Evolutionary conservation across 2,888 invertebrate species (phyloP).

Genomic region (Ochropleura plecta): DNA sequence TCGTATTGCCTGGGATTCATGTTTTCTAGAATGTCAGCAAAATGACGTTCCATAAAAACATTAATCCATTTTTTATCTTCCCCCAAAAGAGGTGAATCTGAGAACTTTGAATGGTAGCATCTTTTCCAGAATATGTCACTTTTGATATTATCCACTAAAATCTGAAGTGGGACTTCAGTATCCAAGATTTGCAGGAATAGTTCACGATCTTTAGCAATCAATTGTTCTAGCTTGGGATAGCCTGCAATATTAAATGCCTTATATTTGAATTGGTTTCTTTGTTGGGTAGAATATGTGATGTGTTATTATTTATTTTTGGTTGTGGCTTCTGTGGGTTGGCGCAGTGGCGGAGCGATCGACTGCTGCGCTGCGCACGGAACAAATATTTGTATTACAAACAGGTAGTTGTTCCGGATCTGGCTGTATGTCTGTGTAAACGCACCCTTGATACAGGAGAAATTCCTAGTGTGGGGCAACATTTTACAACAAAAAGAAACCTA

Average conservation of each 20-base stretch:
- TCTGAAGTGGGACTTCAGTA: slow-evolving; percentile 82
- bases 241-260: slow-evolving; percentile 68
- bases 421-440: too few relatives aligned
- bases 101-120: slow-evolving; percentile 83
- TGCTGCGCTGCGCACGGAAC: too few relatives aligned
- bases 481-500: too few relatives aligned
- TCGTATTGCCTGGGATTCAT: slow-evolving; percentile 87
- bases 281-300: not conserved
- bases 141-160: slow-evolving; percentile 86
- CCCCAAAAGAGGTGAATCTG: slow-evolving; percentile 73
- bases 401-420: too few relatives aligned
- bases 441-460: too few relatives aligned
- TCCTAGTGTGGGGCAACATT: too few relatives aligned
- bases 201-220: slow-evolving; percentile 85
- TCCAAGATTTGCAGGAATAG: slow-evolving; percentile 83
- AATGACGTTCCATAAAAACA: slow-evolving; percentile 85
- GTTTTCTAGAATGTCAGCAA: slow-evolving; percentile 86
- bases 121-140: slow-evolving; percentile 88
- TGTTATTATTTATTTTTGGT: not conserved
- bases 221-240: slow-evolving; percentile 78
- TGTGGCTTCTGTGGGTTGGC: not conserved
- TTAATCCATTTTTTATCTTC: slow-evolving; percentile 84
- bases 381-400: too few relatives aligned
- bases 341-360: too few relatives aligned
- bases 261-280: not conserved